Evolutionary conservation across 1,140 invertebrate genomes (phyloP), one percentile per base, ranked within the genome.

Genomic region (Oedothorax gibbosus): DNA sequence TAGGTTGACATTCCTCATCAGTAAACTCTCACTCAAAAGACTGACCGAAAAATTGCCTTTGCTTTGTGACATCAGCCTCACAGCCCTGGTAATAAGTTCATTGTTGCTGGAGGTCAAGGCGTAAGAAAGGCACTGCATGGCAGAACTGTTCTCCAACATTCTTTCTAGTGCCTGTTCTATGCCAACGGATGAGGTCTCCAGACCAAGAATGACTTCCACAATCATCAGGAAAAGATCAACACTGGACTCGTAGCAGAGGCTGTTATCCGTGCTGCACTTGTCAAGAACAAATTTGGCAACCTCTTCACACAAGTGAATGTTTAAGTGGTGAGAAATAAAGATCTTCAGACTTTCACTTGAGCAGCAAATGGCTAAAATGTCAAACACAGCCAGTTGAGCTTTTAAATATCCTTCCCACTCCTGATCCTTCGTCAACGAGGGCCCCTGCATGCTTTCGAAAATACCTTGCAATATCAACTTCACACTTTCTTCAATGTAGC

Each of bases 221-320:
- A 76, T 76, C 50, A 73, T 66, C 14, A 84, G 50, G 21, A 84
- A 75, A 56, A 84, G 81, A 21, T 84, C 51, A 8, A 76, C 51
- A 18, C n/a, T 15, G 12, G 21, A 50, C n/a, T 68, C 66, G 50
- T 56, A 20, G 49, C 12, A 35, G 50, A 68, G 35, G 12, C 73
- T 66, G 35, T 71, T 60, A 53, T 73, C 68, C n/a, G 50, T 18
- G n/a, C 7, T 51, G 50, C 18, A 56, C 50, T 66, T 73, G 14
- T 51, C 50, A 49, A 84, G 20, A 7, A 84, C 4, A 49, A 54
- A 51, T 49, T 84, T 60, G 15, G 60, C 69, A 14, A 84, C 35
- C 12, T 68, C 51, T 76, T 76, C 71, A 66, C 57, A 76, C 12
- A 64, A 50, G n/a, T 65, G 2, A n/a, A 56, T 11, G 18, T 56